Evolutionary conservation across 1,140 invertebrate species (phyloP).

Genomic region (Acromyrmex charruanus): DNA sequence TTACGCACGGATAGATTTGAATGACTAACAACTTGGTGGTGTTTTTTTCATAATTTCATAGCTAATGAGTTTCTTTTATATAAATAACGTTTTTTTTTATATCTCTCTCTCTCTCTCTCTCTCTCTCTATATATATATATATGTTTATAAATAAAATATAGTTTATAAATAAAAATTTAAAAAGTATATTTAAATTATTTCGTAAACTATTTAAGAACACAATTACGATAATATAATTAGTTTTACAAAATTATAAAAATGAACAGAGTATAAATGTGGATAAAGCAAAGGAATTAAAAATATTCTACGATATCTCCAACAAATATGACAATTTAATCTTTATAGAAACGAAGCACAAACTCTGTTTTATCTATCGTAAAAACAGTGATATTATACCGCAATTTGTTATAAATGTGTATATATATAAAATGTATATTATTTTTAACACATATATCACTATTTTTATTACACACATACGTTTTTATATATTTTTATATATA

Average conservation of each 20-base stretch:
- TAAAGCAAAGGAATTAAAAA: background rate
- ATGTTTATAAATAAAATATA: background rate
- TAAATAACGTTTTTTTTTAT: background rate
- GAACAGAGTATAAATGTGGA: background rate
- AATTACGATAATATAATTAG: conserved; percentile 1
- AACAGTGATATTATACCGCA: background rate
- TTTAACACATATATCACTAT: background rate
- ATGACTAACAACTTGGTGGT: conserved; percentile 40
- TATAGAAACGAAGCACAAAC: background rate
- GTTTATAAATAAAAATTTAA: background rate
- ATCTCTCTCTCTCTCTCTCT: no score
- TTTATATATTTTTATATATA: no score
- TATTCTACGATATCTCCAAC: background rate
- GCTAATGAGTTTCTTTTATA: conserved; percentile 42
- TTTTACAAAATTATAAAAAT: background rate
- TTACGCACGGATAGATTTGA: conserved; percentile 48
- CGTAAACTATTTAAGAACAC: conserved; percentile 23
- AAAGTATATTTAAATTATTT: conserved; percentile 16
- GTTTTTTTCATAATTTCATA: conserved; percentile 50
- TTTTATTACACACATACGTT: background rate
- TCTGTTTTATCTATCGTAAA: background rate
- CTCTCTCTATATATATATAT: no score
- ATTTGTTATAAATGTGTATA: background rate
- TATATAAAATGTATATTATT: background rate
- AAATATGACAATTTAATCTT: conserved; percentile 16